A percentile compares a stretch with the other conserved stretches of the same genome.
Evolutionary conservation across 2,888 invertebrate species (phyloP).

Genomic region (Elegia similella): DNA sequence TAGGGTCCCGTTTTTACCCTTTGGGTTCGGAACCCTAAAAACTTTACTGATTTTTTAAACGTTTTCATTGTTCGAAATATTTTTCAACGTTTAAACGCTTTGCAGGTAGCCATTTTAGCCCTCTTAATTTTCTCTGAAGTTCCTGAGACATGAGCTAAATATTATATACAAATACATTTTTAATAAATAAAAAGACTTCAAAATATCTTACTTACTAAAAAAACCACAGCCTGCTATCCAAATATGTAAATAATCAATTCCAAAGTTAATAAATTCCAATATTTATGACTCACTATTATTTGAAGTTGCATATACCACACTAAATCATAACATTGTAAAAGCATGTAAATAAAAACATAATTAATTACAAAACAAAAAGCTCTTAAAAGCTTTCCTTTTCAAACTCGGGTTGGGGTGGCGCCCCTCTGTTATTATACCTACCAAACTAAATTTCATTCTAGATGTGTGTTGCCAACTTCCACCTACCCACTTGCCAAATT

Average conservation of each 20-base stretch:
- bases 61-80: too few species aligned
- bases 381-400: conserved; percentile 78
- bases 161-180: too few species aligned
- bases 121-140: too few species aligned
- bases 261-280: not conserved
- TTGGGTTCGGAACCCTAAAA: too few species aligned
- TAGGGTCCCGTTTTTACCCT: too few species aligned
- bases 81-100: too few species aligned
- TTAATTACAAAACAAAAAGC: conserved; percentile 79
- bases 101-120: too few species aligned
- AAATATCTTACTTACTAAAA: too few species aligned
- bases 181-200: too few species aligned
- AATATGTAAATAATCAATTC: not conserved
- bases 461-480: conserved; percentile 36
- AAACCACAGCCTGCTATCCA: too few species aligned
- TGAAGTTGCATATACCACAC: not conserved
- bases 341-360: conserved; percentile 64
- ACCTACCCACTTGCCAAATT: conserved; percentile 17
- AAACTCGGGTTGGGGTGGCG: conserved; percentile 72
- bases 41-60: too few species aligned
- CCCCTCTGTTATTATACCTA: conserved; percentile 70
- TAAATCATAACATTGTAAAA: conserved; percentile 49
- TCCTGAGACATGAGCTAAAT: too few species aligned
- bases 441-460: conserved; percentile 65
- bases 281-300: not conserved